These are phyloP conservation scores for Clarias fuscus DNA, from an alignment of 2,797 vertebrate genomes.

Conservation along the genomic window DNA sequence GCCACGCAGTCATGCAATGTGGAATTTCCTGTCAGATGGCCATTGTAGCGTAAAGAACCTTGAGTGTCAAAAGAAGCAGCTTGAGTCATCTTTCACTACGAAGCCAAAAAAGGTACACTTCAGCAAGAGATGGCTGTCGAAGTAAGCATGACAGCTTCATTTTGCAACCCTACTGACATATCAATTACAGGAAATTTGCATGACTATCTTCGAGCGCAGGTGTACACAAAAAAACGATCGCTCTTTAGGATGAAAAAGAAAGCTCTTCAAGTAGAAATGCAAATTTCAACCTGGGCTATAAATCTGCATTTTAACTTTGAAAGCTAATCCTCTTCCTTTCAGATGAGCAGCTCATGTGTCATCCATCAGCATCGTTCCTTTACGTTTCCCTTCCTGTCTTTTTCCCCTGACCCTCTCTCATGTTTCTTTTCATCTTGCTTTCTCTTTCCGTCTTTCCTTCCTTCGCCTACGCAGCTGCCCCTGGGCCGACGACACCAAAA, in stretches of 20 bases:
- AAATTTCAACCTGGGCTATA: background rate
- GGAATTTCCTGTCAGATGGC: slow-evolving; percentile 80
- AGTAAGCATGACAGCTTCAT: slow-evolving; percentile 24
- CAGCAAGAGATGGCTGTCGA: slow-evolving; percentile 34
- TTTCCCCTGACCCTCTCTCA: slow-evolving; percentile 2
- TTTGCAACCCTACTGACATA: slow-evolving; percentile 25
- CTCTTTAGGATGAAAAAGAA: background rate
- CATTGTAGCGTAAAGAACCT: slow-evolving; percentile 70
- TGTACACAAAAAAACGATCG: no score
- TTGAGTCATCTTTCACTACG: slow-evolving; percentile 69
- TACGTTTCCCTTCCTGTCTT: slow-evolving; percentile 21
- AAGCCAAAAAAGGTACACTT: slow-evolving; percentile 39
- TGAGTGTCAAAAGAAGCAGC: slow-evolving; percentile 66
- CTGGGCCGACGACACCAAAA: slow-evolving; percentile 57
- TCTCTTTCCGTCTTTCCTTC: slow-evolving; percentile 37
- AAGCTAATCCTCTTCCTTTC: slow-evolving; percentile 35
- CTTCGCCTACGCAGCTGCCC: slow-evolving; percentile 52
- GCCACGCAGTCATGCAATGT: slow-evolving; percentile 71
- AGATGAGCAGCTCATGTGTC: slow-evolving; percentile 46
- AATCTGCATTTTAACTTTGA: slow-evolving; percentile 19
- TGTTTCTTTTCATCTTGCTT: slow-evolving; percentile 43
- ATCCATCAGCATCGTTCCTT: slow-evolving; percentile 27
- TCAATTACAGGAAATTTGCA: slow-evolving; percentile 21
- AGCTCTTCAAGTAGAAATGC: background rate
- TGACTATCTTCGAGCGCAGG: background rate